A percentile compares a stretch with the other conserved stretches of the same genome.
Evolutionary conservation across 2,113 vertebrate genomes (phyloP).

Genomic region (Bungarus multicinctus): DNA sequence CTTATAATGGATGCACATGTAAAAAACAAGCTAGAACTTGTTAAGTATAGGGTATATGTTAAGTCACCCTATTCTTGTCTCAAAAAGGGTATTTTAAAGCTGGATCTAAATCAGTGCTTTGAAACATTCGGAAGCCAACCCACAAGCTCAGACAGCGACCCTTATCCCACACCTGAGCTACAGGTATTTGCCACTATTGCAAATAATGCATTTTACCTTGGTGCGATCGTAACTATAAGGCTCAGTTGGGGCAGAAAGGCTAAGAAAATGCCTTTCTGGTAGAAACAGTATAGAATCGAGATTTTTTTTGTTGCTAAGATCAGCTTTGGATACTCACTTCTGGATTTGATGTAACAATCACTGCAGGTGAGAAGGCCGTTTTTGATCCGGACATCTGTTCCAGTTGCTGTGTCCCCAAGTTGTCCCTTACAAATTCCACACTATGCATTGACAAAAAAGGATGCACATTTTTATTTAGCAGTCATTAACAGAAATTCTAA

Average conservation of each 20-base stretch:
- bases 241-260: background rate
- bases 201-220: background rate
- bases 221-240: background rate
- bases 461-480: background rate
- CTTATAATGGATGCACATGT: too few relatives aligned
- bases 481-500: background rate
- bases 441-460: constrained; percentile 61
- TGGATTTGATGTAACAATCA: constrained; percentile 91
- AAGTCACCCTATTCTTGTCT: too few relatives aligned
- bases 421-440: constrained; percentile 96
- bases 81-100: too few relatives aligned
- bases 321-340: constrained; percentile 80
- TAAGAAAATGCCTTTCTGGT: background rate
- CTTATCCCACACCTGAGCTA: too few relatives aligned
- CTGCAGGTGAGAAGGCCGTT: constrained; percentile 95
- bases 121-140: too few relatives aligned
- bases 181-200: too few relatives aligned
- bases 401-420: constrained; percentile 87
- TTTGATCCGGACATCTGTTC: constrained; percentile 93
- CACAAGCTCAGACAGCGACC: too few relatives aligned
- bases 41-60: too few relatives aligned
- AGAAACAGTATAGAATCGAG: background rate
- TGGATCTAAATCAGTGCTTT: background rate
- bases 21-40: too few relatives aligned
- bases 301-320: background rate